These are phyloP conservation scores for Hydrolagus colliei DNA, from an alignment of 2,797 vertebrate species.

Conservation along the genomic window DNA sequence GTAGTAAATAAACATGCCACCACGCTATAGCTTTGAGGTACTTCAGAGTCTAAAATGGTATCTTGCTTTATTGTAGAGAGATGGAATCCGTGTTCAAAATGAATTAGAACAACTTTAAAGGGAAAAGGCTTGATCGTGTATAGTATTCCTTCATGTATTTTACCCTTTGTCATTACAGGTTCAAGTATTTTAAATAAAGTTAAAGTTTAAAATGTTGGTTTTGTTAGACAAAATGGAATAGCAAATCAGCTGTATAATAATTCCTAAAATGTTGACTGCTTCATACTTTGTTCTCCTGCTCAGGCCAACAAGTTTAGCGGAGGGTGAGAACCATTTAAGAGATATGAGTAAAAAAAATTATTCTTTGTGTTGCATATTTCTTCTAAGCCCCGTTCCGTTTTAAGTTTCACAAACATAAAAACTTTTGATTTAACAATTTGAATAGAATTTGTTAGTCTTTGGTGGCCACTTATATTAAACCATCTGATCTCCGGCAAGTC, in stretches of 20 bases:
- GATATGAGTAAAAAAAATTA: too few relatives aligned
- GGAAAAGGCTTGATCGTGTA: neutral
- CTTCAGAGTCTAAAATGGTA: neutral
- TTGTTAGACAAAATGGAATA: neutral
- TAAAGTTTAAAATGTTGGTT: conserved; percentile 23
- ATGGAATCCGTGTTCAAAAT: neutral
- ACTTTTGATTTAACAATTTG: neutral
- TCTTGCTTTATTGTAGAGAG: neutral
- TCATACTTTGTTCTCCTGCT: neutral
- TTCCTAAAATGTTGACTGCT: neutral
- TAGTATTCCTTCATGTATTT: conserved; percentile 24
- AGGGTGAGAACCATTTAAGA: too few relatives aligned
- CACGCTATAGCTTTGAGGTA: neutral
- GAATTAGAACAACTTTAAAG: neutral
- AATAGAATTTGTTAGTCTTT: neutral
- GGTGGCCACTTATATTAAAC: neutral
- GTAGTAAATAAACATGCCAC: neutral
- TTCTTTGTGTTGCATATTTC: neutral
- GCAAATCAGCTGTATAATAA: neutral
- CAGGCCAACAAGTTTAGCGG: too few relatives aligned
- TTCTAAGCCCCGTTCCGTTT: neutral
- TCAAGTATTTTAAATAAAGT: conserved; percentile 29
- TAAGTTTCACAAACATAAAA: neutral
- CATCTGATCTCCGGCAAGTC: neutral
- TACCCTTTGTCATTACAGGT: conserved; percentile 19